Conservation (phyloP, 1,140 invertebrate species). For the Lordiphosa mommai region DNA sequence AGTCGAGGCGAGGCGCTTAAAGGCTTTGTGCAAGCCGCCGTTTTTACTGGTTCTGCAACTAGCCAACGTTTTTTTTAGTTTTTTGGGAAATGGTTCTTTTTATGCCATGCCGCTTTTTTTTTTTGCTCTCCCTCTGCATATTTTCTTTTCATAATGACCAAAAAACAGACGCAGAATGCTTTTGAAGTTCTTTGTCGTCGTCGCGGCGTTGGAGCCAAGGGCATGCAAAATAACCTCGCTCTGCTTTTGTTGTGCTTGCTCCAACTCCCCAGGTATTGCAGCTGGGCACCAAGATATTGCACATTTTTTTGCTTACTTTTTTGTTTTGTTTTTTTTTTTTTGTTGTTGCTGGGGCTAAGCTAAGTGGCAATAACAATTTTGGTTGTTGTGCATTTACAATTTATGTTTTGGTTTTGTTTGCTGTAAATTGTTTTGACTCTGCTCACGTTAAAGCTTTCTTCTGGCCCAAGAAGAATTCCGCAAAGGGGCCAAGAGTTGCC, state of each 20-base stretch:
- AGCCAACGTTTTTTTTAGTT: conserved; percentile 5
- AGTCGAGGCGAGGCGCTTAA: conserved; percentile 42
- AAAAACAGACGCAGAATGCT: conserved; percentile 67
- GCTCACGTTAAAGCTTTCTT: no score
- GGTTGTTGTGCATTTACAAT: conserved; percentile 1
- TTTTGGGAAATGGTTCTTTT: conserved; percentile 14
- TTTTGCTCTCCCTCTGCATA: conserved; percentile 30
- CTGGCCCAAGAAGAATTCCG: not conserved
- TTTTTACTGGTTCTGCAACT: no score
- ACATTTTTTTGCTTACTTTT: conserved; percentile 2
- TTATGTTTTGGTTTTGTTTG: not conserved
- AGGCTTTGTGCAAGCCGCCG: conserved; percentile 3
- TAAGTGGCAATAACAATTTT: conserved; percentile 71
- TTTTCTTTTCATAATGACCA: conserved; percentile 72
- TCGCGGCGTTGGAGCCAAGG: conserved; percentile 29
- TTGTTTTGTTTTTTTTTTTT: conserved; percentile 3
- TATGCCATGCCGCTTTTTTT: not conserved
- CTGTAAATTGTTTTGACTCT: not conserved
- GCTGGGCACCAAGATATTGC: conserved; percentile 31
- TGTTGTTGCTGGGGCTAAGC: conserved; percentile 14
- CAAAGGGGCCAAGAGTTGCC: conserved; percentile 15
- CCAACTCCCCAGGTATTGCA: conserved; percentile 34
- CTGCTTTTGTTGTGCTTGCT: conserved; percentile 51
- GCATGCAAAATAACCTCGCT: conserved; percentile 51
- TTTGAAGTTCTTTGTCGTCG: conserved; percentile 57